Percentiles rank a stretch among this genome's conserved stretches.
Evolutionary conservation across 2,797 vertebrate species (phyloP).

Genomic region (Enteromius anoplus): DNA sequence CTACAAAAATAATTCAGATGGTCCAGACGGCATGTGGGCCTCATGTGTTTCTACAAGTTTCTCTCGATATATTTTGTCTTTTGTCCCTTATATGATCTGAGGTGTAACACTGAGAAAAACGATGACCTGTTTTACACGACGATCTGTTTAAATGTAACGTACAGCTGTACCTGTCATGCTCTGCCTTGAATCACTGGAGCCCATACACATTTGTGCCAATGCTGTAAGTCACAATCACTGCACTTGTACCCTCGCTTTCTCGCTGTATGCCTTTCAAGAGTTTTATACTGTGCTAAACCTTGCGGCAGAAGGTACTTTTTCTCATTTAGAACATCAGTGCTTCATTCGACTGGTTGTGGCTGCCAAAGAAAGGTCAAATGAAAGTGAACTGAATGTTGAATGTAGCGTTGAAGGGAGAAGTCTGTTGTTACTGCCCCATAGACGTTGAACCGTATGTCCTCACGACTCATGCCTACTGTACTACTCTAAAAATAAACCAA

Average conservation of each 20-base stretch:
- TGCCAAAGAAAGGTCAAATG: constrained; percentile 84
- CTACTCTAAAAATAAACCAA: constrained; percentile 77
- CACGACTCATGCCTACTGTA: constrained; percentile 73
- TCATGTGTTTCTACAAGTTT: constrained; percentile 27
- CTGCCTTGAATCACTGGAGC: constrained; percentile 36
- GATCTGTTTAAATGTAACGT: constrained; percentile 45
- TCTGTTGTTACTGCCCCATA: constrained; percentile 68
- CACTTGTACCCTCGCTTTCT: constrained; percentile 47
- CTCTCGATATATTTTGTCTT: constrained; percentile 17
- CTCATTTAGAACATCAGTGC: constrained; percentile 69
- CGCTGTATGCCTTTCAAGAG: constrained; percentile 67
- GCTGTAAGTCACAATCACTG: constrained; percentile 49
- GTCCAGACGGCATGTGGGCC: constrained; percentile 31
- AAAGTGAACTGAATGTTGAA: constrained; percentile 63
- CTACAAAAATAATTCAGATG: constrained; percentile 31
- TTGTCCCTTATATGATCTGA: constrained; percentile 32
- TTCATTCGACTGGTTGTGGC: constrained; percentile 74
- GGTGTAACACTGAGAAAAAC: constrained; percentile 31
- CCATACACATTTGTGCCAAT: constrained; percentile 69
- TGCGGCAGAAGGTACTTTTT: constrained; percentile 77
- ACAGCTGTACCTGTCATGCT: constrained; percentile 44
- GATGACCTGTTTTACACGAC: constrained; percentile 34
- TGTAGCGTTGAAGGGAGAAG: constrained; percentile 65
- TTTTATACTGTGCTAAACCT: constrained; percentile 67
- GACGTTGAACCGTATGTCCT: constrained; percentile 65